phyloP scores from a whole-genome alignment of 2,888 invertebrate species.

The Drosophila dives region DNA sequence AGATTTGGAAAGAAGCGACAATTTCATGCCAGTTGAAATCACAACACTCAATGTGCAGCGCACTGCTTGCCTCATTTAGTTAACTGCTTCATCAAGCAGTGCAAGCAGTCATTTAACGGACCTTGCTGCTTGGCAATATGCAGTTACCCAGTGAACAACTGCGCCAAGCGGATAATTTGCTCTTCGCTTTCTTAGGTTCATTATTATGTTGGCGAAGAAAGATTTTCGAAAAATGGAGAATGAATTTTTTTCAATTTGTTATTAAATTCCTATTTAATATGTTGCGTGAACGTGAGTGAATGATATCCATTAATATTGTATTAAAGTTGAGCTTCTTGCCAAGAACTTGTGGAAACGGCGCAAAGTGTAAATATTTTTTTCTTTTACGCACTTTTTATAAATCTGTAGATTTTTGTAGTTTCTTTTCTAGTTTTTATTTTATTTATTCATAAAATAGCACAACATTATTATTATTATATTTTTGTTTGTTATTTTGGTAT shows the following conservation, averaged over 20 bases:
- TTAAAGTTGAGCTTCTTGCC: neutral
- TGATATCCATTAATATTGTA: neutral
- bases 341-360: neutral
- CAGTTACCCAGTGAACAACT: neutral
- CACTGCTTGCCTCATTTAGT: constrained; percentile 9
- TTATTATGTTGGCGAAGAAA: neutral
- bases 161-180: neutral
- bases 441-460: constrained; percentile 69
- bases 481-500: constrained; percentile 65
- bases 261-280: neutral
- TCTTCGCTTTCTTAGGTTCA: neutral
- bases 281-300: neutral
- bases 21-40: neutral
- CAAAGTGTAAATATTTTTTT: neutral
- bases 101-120: neutral
- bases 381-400: constrained; percentile 10
- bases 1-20: neutral
- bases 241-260: neutral
- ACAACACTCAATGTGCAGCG: neutral
- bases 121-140: neutral
- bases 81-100: constrained; percentile 17
- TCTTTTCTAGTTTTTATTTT: constrained; percentile 36
- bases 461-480: constrained; percentile 57
- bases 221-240: neutral
- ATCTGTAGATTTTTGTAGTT: constrained; percentile 36